Evolutionary conservation across 2,888 invertebrate species (phyloP), one percentile per base, ranked within the genome.

Genomic region (Apamea crenata): DNA sequence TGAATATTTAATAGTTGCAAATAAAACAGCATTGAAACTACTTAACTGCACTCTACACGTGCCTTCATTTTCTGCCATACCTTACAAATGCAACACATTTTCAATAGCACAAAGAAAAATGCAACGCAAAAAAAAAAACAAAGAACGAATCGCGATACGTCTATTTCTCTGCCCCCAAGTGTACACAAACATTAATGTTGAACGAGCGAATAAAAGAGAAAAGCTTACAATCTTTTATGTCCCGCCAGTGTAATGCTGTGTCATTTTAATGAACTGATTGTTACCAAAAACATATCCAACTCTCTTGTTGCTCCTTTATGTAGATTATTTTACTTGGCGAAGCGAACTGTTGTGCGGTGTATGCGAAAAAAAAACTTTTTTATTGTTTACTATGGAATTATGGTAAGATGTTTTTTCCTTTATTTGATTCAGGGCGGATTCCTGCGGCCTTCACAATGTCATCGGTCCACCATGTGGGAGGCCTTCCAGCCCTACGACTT

Each of bases 241-340:
- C 53, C 56, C 78, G 74, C 68, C 86, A 89, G 83, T 87, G 88
- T 86, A 86, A 82, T 81, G 76, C 74, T 81, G 84, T 82, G 86
- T 88, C 86, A 83, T 89, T 87, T 82, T 88, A 89, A 89, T 89
- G 86, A 87, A 88, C 86, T 87, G 90, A 86, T 88, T 89, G 86
- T 83, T 80, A 79, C 70, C 59, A 69, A 76, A 84, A 79, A 74
- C 56, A 75, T 63, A 73, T 50, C 56, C 56, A 59, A 70, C n/a
- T 5, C 18, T 32, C 18, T 29, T 59, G 40, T 74, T 83, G 29
- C 40, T 67, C n/a, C 61, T 69, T 67, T 74, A 53, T 53, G 50
- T 59, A 67, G 36, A 69, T 79, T 65, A 29, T 78, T 74, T 69
- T 80, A 70, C 66, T 76, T 67, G 29, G 32, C 69, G 56, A 75